Conservation (phyloP, 2,797 vertebrate genomes). For the Eleutherodactylus coqui region DNA sequence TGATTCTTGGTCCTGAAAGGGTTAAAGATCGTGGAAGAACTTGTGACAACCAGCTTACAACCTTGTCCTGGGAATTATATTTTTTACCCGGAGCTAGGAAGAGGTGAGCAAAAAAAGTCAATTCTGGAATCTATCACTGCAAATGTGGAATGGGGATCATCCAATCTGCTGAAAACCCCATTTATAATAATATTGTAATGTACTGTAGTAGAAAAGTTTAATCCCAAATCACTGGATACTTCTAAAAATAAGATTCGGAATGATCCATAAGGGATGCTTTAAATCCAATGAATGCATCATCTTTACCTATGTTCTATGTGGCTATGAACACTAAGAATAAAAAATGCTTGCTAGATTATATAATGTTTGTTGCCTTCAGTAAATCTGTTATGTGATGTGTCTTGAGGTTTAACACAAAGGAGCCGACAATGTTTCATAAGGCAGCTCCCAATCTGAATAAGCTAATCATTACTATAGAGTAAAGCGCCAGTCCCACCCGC, state of each 20-base stretch:
- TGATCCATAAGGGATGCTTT: not conserved
- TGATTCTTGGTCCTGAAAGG: too few species aligned
- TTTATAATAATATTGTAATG: too few species aligned
- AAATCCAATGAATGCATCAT: not conserved
- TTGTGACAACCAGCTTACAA: too few species aligned
- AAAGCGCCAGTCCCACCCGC: not conserved
- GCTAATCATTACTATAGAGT: slow-evolving; percentile 12
- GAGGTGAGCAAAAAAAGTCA: too few species aligned
- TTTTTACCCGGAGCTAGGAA: too few species aligned
- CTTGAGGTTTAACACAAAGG: slow-evolving; percentile 1
- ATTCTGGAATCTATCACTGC: too few species aligned
- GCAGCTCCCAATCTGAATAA: not conserved
- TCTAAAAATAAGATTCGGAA: not conserved
- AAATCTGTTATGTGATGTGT: not conserved
- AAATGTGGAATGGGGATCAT: too few species aligned
- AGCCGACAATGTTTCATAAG: not conserved
- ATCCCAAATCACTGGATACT: too few species aligned
- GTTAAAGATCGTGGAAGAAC: too few species aligned
- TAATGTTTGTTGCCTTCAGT: not conserved
- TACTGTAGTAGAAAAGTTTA: not conserved
- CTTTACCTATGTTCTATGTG: not conserved
- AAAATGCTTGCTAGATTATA: not conserved
- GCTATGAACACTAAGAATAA: not conserved
- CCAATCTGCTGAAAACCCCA: too few species aligned
- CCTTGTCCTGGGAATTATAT: too few species aligned